Percentiles rank a stretch among this genome's conserved stretches.
These are phyloP conservation scores for Lordiphosa stackelbergi DNA, from an alignment of 1,140 invertebrate genomes.

Conservation along the genomic window DNA sequence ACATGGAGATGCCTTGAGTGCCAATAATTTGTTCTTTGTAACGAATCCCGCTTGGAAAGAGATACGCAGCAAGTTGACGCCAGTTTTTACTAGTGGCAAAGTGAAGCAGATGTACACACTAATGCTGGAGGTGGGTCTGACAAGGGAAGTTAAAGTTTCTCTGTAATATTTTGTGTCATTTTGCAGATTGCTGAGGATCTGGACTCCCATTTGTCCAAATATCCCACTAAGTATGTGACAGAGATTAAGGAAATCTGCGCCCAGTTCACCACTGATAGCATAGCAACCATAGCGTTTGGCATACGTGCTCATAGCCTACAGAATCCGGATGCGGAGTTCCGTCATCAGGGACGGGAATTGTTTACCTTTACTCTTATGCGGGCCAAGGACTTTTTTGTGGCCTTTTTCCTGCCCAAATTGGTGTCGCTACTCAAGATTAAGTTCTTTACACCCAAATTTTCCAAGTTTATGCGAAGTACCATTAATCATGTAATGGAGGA, in stretches of 20 bases:
- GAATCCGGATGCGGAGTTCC: slow-evolving; percentile 78
- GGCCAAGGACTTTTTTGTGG: slow-evolving; percentile 77
- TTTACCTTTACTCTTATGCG: slow-evolving; percentile 78
- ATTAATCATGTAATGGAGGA: slow-evolving; percentile 73
- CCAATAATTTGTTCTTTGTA: slow-evolving; percentile 68
- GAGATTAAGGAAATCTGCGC: slow-evolving; percentile 78
- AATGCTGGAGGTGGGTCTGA: slow-evolving; percentile 71
- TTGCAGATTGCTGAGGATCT: slow-evolving; percentile 49
- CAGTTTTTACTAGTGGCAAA: slow-evolving; percentile 80
- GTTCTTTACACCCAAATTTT: slow-evolving; percentile 43
- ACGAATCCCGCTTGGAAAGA: slow-evolving; percentile 78
- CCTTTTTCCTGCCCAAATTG: slow-evolving; percentile 77
- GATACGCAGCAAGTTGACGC: slow-evolving; percentile 78
- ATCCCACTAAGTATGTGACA: slow-evolving; percentile 10
- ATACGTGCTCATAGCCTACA: slow-evolving; percentile 79
- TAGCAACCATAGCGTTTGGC: slow-evolving; percentile 81
- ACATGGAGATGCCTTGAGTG: slow-evolving; percentile 53
- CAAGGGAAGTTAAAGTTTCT: background rate
- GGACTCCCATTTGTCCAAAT: slow-evolving; percentile 29
- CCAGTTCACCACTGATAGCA: slow-evolving; percentile 80
- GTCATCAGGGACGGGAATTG: slow-evolving; percentile 74
- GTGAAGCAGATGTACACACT: slow-evolving; percentile 80
- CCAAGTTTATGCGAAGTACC: slow-evolving; percentile 58
- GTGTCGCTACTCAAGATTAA: slow-evolving; percentile 43
- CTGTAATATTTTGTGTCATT: background rate